Percentiles rank a stretch among this genome's conserved stretches.
phyloP scores from a whole-genome alignment of 2,113 vertebrate species.

The Chauna torquata region DNA sequence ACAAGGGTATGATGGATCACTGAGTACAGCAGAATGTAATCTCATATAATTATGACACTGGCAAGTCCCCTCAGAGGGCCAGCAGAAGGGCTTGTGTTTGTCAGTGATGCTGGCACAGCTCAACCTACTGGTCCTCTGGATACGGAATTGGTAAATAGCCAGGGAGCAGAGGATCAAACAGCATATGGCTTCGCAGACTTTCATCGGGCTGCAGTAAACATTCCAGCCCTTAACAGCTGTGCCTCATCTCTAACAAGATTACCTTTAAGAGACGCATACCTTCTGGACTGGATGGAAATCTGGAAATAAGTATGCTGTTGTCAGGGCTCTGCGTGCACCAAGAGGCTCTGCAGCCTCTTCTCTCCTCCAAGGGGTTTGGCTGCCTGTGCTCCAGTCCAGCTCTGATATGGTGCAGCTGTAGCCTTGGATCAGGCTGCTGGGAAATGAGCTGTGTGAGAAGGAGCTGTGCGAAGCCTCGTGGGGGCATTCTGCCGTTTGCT shows the following conservation, averaged over 20 bases:
- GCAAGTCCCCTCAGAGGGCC: background rate
- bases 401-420: background rate
- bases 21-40: background rate
- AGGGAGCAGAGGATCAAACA: slow-evolving; percentile 52
- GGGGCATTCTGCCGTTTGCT: background rate
- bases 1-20: background rate
- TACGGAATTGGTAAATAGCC: slow-evolving; percentile 38
- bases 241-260: slow-evolving; percentile 49
- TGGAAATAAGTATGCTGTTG: slow-evolving; percentile 19
- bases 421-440: background rate
- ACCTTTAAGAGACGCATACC: slow-evolving; percentile 53
- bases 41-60: background rate
- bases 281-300: slow-evolving; percentile 48
- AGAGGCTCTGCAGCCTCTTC: background rate
- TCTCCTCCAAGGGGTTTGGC: background rate
- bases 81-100: slow-evolving; percentile 34
- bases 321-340: background rate
- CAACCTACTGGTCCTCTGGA: slow-evolving; percentile 30
- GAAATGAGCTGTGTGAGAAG: background rate
- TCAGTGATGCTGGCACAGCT: slow-evolving; percentile 40
- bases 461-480: background rate
- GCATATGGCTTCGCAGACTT: slow-evolving; percentile 61
- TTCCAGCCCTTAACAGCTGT: slow-evolving; percentile 45
- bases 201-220: slow-evolving; percentile 43
- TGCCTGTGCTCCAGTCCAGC: background rate